Base-by-base conservation (phyloP, 2,113 vertebrate species). In the Zapornia atra region DNA sequence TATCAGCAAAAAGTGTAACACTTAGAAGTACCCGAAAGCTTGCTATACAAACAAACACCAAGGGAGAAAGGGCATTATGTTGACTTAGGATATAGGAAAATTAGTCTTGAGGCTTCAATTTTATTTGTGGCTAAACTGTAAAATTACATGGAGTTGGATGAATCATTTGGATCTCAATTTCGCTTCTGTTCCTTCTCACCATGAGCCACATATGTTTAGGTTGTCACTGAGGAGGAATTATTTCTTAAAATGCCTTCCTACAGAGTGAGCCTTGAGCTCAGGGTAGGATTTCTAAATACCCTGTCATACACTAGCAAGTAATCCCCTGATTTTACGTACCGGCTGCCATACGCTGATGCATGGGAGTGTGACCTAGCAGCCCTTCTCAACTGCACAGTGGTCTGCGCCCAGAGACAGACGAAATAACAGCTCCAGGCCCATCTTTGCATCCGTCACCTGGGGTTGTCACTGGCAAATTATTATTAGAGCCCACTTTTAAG, bases 391-490 rank as follows among this genome's bases (percentile, higher is more conserved):
- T 9, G 15, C 28, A 15, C 13, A 17, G n/a, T 1, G 1, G 11
- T 20, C 33, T 51, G 65, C 34, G 56, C 34, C 31, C 18, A 16
- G 60, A 82, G 19, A 15, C 59, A 66, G 26, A 11, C 5, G 15
- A 78, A 60, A 13, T n/a, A 36, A n/a, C 6, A 18, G 8, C 33
- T 61, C 38, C 12, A 11, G 11, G 71, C 60, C 46, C 26, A 61
- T 3, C 19, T 44, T 11, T 2, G 0, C 19, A 33, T 36, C 38
- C 38, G 0, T 60, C 59, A 40, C 26, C 15, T 0, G 0, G 12
- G 17, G 8, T 11, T 53, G 22, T 29, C 53, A 20, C 42, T 11
- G 33, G 40, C 40, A 66, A 44, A 51, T 38, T 9, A 20, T 31
- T 29, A 19, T 78, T 57, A 50, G 14, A 0, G 1, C 19, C 5